Conservation (phyloP, 2,888 invertebrate genomes). For the Diarsia dahlii region DNA sequence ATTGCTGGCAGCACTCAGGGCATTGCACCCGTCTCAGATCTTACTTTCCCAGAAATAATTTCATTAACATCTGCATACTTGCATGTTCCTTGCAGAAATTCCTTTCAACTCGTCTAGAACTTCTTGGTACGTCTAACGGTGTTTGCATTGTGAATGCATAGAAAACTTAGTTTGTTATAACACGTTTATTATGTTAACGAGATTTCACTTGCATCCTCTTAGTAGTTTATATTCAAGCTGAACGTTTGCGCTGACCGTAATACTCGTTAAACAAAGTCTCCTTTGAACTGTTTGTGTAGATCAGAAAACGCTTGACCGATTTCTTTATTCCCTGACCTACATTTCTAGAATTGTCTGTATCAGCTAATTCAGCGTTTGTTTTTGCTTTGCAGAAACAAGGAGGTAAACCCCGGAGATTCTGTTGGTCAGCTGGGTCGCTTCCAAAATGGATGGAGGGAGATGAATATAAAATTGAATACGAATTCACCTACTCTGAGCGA, state of each 20-base stretch:
- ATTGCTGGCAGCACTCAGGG: conserved; percentile 84
- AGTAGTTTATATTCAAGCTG: conserved; percentile 14
- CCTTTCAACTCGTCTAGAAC: conserved; percentile 78
- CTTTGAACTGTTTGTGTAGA: conserved; percentile 56
- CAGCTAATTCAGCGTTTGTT: conserved; percentile 51
- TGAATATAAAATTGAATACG: neutral
- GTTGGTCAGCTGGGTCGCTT: neutral
- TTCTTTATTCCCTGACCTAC: conserved; percentile 60
- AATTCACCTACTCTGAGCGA: neutral
- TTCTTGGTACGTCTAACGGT: conserved; percentile 63
- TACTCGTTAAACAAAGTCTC: conserved; percentile 48
- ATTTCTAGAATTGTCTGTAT: conserved; percentile 45
- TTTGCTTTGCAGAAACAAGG: conserved; percentile 43
- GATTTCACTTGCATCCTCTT: conserved; percentile 35
- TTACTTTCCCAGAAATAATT: conserved; percentile 89
- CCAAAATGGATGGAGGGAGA: neutral
- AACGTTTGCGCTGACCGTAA: conserved; percentile 49
- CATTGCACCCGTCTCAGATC: conserved; percentile 87
- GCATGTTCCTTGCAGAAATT: conserved; percentile 78
- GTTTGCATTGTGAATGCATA: conserved; percentile 58
- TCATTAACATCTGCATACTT: conserved; percentile 88
- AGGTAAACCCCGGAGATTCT: conserved; percentile 15
- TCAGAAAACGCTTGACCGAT: conserved; percentile 54
- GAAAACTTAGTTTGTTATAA: conserved; percentile 56
- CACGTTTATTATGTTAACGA: conserved; percentile 55